Percentiles rank a stretch among this genome's conserved stretches.
phyloP scores from a whole-genome alignment of 2,113 vertebrate genomes.

The Sphyrna mokarran region DNA sequence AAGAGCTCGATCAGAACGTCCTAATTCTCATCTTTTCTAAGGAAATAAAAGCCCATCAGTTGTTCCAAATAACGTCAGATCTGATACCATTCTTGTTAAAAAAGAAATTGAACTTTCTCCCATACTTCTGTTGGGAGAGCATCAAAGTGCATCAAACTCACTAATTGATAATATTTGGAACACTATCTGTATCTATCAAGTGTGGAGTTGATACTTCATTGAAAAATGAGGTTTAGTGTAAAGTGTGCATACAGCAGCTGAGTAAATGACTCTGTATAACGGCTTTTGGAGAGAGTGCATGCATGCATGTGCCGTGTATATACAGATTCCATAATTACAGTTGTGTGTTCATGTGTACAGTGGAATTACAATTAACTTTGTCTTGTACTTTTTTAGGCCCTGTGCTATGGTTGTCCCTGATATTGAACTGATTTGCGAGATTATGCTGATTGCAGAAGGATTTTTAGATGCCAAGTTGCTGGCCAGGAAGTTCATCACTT shows the following conservation, averaged over 20 bases:
- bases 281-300: not conserved
- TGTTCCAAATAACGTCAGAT: no score
- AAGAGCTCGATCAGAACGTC: not conserved
- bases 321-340: not conserved
- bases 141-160: not conserved
- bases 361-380: not conserved
- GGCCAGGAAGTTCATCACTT: conserved; percentile 66
- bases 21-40: not conserved
- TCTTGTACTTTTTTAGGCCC: conserved; percentile 50
- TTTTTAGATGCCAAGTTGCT: conserved; percentile 60
- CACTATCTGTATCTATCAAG: not conserved
- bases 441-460: conserved; percentile 69
- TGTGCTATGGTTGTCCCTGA: conserved; percentile 74
- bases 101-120: no score
- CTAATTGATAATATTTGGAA: not conserved
- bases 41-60: no score
- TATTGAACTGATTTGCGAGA: conserved; percentile 74
- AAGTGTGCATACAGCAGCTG: not conserved
- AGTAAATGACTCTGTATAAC: not conserved
- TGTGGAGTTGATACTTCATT: not conserved
- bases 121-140: no score
- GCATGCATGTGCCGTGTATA: not conserved
- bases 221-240: not conserved
- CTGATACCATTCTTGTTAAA: no score
- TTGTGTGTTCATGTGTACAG: not conserved